Evolutionary conservation across 2,888 invertebrate genomes (phyloP).

Genomic region (Cepaea hortensis): DNA sequence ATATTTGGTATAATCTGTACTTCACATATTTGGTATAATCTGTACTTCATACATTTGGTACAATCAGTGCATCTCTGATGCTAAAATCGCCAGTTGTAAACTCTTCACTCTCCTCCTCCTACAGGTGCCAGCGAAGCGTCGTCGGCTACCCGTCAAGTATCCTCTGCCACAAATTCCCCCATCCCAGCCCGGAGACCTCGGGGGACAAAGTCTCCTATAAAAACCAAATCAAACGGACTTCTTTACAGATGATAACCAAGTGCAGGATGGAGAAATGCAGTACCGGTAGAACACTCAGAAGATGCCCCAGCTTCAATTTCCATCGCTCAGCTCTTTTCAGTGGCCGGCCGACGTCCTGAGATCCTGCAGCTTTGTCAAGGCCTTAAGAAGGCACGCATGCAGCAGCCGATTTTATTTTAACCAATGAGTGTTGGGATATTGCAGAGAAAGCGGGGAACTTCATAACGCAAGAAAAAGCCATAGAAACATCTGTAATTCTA

Average conservation of each 20-base stretch:
- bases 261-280: not conserved
- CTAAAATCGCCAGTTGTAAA: not conserved
- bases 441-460: too few species aligned
- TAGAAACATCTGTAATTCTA: too few species aligned
- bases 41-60: too few species aligned
- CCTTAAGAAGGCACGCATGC: too few species aligned
- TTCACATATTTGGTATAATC: too few species aligned
- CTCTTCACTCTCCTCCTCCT: slow-evolving; percentile 9
- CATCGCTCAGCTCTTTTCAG: not conserved
- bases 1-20: too few species aligned
- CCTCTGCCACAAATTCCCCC: slow-evolving; percentile 56
- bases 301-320: not conserved
- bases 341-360: too few species aligned
- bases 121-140: slow-evolving; percentile 31
- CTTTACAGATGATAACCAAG: slow-evolving; percentile 37
- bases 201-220: slow-evolving; percentile 56
- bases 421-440: too few species aligned
- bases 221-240: slow-evolving; percentile 53
- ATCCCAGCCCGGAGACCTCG: slow-evolving; percentile 53
- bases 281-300: not conserved
- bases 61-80: too few species aligned
- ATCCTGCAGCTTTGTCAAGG: too few species aligned
- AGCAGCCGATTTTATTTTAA: too few species aligned
- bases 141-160: slow-evolving; percentile 46
- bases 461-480: too few species aligned